A percentile compares a stretch with the other conserved stretches of the same genome.
These are phyloP conservation scores for Myzus persicae DNA, from an alignment of 1,140 invertebrate genomes.

Conservation along the genomic window DNA sequence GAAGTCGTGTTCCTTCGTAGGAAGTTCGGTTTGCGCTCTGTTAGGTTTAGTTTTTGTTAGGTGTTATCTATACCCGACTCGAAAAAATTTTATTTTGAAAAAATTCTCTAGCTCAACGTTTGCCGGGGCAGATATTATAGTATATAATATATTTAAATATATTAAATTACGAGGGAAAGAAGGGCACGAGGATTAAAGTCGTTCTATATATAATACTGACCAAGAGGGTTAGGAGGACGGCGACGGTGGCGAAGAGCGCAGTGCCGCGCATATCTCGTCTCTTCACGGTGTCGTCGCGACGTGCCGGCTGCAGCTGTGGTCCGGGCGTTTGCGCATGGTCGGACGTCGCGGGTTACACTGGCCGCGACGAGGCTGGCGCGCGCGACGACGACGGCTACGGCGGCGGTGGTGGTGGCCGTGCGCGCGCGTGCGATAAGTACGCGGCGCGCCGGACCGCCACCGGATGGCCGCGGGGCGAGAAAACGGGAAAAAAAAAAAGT, in stretches of 20 bases:
- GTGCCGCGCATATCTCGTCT: constrained; percentile 29
- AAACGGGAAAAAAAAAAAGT: constrained; percentile 13
- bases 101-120: background rate
- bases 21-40: background rate
- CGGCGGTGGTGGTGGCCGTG: background rate
- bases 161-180: too few relatives aligned
- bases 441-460: background rate
- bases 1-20: background rate
- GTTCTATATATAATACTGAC: constrained; percentile 45
- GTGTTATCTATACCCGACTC: too few relatives aligned
- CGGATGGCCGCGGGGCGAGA: background rate
- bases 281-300: constrained; percentile 48
- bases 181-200: background rate
- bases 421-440: background rate
- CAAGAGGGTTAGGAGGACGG: constrained; percentile 30
- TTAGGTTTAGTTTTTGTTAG: too few relatives aligned
- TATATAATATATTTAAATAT: background rate
- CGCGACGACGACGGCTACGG: background rate
- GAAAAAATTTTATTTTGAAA: too few relatives aligned
- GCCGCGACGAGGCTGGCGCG: background rate
- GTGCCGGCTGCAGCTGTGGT: constrained; percentile 44
- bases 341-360: constrained; percentile 48
- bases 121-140: background rate
- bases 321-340: constrained; percentile 45
- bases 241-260: background rate